phyloP scores from a whole-genome alignment of 1,140 invertebrate species.

The Neomicropteryx cornuta region DNA sequence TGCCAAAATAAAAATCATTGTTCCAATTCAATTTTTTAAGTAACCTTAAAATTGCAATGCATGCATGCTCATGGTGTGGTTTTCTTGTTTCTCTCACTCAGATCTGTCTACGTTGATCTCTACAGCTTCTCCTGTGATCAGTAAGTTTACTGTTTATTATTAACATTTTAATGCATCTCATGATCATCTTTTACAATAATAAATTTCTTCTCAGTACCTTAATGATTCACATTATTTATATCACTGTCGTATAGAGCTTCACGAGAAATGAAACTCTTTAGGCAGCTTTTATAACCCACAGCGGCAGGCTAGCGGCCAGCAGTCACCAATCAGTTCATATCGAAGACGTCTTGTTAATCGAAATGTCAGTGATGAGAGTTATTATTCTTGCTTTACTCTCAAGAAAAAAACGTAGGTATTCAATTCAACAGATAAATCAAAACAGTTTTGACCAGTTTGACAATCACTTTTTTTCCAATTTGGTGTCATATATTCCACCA shows the following conservation, averaged over 20 bases:
- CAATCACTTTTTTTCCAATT: too few relatives aligned
- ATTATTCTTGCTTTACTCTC: too few relatives aligned
- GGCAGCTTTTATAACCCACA: too few relatives aligned
- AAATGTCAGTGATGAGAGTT: too few relatives aligned
- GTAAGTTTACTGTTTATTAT: constrained; percentile 41
- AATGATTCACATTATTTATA: constrained; percentile 2
- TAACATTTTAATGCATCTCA: neutral
- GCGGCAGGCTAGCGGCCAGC: too few relatives aligned
- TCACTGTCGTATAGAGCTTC: neutral
- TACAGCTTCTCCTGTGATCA: constrained; percentile 55
- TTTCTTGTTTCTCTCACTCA: constrained; percentile 31
- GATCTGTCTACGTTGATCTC: constrained; percentile 46
- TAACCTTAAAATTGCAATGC: constrained; percentile 10
- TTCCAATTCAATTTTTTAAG: neutral
- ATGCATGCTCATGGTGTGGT: constrained; percentile 15
- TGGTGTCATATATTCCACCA: too few relatives aligned
- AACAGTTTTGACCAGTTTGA: too few relatives aligned
- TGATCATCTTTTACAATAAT: neutral
- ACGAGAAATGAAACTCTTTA: neutral
- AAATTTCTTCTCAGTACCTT: constrained; percentile 1
- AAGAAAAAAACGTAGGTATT: too few relatives aligned
- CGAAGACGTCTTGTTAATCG: too few relatives aligned
- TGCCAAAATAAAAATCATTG: too few relatives aligned
- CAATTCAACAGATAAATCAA: too few relatives aligned
- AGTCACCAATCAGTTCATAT: too few relatives aligned